Evolutionary conservation across 2,888 invertebrate species (phyloP), one percentile per base, ranked within the genome.

Genomic region (Scaptomyza parva): DNA sequence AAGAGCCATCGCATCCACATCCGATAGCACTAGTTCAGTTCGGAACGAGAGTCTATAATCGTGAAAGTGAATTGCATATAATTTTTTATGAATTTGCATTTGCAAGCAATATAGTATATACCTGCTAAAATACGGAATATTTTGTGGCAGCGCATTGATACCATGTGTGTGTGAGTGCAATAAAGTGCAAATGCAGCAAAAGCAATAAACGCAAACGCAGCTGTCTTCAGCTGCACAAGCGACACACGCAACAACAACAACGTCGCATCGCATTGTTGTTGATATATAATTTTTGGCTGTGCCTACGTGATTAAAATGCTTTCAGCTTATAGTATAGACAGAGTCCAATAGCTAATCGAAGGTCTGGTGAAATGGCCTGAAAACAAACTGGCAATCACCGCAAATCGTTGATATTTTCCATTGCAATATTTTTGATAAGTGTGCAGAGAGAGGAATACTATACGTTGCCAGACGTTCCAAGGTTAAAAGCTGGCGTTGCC

Each of bases 231-330:
- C 57, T 40, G 44, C 65, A 62, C 17, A 33, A 53, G 18, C 61
- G 62, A 45, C 58, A 62, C 52, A 57, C 61, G 60, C 65, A 74
- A 60, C 50, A 66, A 64, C 50, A 66, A 64, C 47, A n/a, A 41
- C 41, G 11, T 40, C 65, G 58, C 58, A 75, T 59, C 55, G 52
- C 28, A 58, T 76, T 78, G 62, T 76, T 76, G 73, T 69, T 70
- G 62, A 76, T 60, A 58, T 67, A 22, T 47, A 41, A 35, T 48
- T 35, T 14, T 57, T 63, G 74, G 67, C 68, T 63, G 76, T 76
- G 81, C 78, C 77, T 86, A 89, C 81, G 88, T 88, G 84, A 88
- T 89, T 86, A 75, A 79, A 81, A 71, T 72, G 69, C 43, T 63
- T 50, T 45, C 40, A 65, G 53, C 52, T 41, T 61, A 50, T 18